These are phyloP conservation scores for Cyanoliseus patagonus DNA, from an alignment of 2,113 vertebrate genomes.

Conservation along the genomic window DNA sequence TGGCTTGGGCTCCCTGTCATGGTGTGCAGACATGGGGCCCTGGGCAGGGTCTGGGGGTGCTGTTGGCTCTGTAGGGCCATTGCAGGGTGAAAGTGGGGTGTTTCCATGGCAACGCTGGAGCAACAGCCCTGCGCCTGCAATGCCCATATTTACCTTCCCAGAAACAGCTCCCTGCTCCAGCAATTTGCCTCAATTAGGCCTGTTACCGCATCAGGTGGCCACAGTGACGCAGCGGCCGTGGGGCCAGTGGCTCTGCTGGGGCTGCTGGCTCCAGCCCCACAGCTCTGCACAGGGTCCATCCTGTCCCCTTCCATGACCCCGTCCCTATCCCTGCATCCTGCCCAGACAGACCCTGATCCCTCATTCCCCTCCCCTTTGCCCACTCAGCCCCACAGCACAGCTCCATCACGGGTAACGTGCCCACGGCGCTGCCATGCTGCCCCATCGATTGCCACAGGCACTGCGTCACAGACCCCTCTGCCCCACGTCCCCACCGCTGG, in stretches of 20 bases:
- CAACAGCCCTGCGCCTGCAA: background rate
- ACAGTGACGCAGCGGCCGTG: background rate
- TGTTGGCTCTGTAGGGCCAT: background rate
- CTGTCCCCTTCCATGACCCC: background rate
- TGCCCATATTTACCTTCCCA: slow-evolving; percentile 62
- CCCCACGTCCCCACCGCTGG: fast-evolving
- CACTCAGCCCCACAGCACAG: fast-evolving
- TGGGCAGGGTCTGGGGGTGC: background rate
- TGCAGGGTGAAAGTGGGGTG: background rate
- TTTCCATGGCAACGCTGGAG: background rate
- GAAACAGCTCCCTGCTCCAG: slow-evolving; percentile 46
- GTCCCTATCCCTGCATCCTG: background rate
- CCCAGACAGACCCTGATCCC: background rate
- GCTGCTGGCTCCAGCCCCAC: background rate
- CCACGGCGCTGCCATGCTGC: fast-evolving
- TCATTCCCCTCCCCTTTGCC: fast-evolving
- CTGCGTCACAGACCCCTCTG: background rate
- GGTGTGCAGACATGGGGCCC: fast-evolving
- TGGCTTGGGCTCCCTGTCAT: fast-evolving
- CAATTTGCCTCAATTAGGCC: slow-evolving; percentile 65
- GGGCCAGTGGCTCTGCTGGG: background rate
- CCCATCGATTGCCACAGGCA: background rate
- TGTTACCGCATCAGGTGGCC: slow-evolving; percentile 12
- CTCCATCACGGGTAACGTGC: fast-evolving
- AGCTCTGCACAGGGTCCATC: background rate